Conservation (phyloP, 2,888 invertebrate genomes). For the Heliconius ethilla region DNA sequence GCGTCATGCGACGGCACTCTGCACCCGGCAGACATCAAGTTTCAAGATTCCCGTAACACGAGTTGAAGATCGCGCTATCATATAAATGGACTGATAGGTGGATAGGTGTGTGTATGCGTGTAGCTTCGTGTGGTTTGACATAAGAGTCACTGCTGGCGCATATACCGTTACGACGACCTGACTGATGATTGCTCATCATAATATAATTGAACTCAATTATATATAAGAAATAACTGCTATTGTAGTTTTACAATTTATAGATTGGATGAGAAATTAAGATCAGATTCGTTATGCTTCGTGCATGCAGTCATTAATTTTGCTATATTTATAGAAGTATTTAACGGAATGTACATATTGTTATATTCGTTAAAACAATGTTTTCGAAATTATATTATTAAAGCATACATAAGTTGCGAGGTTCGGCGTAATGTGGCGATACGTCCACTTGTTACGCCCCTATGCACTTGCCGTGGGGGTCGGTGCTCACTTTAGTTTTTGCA, state of each 20-base stretch:
- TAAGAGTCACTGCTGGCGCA: conserved; percentile 43
- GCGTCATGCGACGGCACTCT: conserved; percentile 50
- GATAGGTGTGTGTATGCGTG: conserved; percentile 42
- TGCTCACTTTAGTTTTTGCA: conserved; percentile 76
- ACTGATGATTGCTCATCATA: conserved; percentile 17
- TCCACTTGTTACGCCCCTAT: conserved; percentile 80
- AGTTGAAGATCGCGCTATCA: conserved; percentile 60
- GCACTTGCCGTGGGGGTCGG: conserved; percentile 74
- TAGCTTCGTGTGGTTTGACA: conserved; percentile 42
- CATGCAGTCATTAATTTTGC: background rate
- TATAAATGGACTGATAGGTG: conserved; percentile 58
- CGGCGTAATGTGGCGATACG: conserved; percentile 51
- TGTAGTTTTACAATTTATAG: conserved; percentile 7
- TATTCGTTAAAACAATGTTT: conserved; percentile 13
- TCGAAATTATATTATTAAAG: conserved; percentile 41
- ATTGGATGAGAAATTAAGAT: background rate
- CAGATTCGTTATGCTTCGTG: background rate
- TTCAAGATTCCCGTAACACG: conserved; percentile 65
- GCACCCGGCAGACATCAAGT: conserved; percentile 53
- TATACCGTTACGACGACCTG: conserved; percentile 49
- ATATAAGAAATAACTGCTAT: background rate
- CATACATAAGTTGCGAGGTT: conserved; percentile 39
- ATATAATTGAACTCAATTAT: conserved; percentile 12
- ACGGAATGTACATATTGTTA: background rate
- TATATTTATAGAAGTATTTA: background rate